Evolutionary conservation across 2,888 invertebrate species (phyloP).

Genomic region (Lampropteryx suffumata): DNA sequence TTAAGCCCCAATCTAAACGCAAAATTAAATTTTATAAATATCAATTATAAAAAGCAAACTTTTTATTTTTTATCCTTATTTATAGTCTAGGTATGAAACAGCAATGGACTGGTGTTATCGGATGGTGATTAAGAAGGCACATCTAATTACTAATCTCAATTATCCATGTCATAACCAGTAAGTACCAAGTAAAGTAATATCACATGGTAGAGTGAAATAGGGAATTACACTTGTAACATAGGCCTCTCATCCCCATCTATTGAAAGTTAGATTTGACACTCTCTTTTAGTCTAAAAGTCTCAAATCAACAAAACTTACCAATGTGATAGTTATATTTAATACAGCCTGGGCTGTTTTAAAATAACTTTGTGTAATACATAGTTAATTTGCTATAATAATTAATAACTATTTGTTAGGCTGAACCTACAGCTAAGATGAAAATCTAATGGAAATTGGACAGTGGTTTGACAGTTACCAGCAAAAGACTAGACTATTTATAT

Average conservation of each 20-base stretch:
- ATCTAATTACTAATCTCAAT: constrained; percentile 52
- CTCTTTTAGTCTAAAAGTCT: neutral
- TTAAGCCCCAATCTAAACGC: constrained; percentile 8
- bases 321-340: neutral
- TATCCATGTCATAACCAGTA: constrained; percentile 37
- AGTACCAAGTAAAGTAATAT: constrained; percentile 38
- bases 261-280: constrained; percentile 1
- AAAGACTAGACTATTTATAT: constrained; percentile 24
- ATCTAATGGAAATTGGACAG: constrained; percentile 21
- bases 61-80: neutral
- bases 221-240: constrained; percentile 8
- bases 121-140: constrained; percentile 73
- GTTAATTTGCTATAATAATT: constrained; percentile 11
- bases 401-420: constrained; percentile 20
- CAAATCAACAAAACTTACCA: neutral
- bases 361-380: neutral
- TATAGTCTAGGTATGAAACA: constrained; percentile 14
- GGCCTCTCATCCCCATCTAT: constrained; percentile 3
- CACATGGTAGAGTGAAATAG: constrained; percentile 21
- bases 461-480: constrained; percentile 15
- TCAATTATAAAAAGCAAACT: too few relatives aligned
- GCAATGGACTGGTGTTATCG: constrained; percentile 62
- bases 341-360: neutral
- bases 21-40: constrained; percentile 3
- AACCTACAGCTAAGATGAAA: constrained; percentile 33